Evolutionary conservation across 64 coral and sea anemone genomes (phyloP).

Genomic region (Anthopleura sola): DNA sequence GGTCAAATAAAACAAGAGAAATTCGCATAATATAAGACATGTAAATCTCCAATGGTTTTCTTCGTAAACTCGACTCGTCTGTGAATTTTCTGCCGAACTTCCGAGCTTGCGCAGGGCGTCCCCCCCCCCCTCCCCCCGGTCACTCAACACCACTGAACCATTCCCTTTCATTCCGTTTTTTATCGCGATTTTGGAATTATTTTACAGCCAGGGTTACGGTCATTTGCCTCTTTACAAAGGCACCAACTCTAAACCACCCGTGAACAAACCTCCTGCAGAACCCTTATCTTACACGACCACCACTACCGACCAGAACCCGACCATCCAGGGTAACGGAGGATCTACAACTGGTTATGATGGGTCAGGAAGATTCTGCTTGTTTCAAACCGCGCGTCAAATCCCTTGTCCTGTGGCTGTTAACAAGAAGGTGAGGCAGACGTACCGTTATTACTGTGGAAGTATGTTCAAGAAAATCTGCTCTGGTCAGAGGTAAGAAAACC

Average conservation of each 20-base stretch:
- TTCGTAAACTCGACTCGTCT: too few relatives aligned
- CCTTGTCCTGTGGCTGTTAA: slow-evolving; percentile 6
- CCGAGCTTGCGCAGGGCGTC: too few relatives aligned
- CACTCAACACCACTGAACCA: too few relatives aligned
- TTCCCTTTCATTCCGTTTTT: too few relatives aligned
- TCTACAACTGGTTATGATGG: not conserved
- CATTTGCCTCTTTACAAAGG: slow-evolving; percentile 9
- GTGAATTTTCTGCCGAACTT: too few relatives aligned
- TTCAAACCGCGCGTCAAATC: not conserved
- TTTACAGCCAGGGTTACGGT: not conserved
- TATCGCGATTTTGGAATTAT: not conserved
- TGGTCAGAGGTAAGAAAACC: not conserved
- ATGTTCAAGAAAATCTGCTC: not conserved
- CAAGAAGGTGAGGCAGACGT: slow-evolving; percentile 5
- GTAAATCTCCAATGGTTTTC: too few relatives aligned
- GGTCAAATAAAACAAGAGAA: too few relatives aligned
- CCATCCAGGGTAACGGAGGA: not conserved
- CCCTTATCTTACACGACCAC: not conserved
- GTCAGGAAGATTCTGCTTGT: slow-evolving; percentile 13
- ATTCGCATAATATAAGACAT: too few relatives aligned
- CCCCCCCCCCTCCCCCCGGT: too few relatives aligned
- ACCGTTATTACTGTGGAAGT: slow-evolving; percentile 8
- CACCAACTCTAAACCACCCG: not conserved
- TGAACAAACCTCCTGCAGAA: not conserved
- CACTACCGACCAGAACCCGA: not conserved